Evolutionary conservation across 2,113 vertebrate species (phyloP).

Genomic region (Entosphenus tridentatus): DNA sequence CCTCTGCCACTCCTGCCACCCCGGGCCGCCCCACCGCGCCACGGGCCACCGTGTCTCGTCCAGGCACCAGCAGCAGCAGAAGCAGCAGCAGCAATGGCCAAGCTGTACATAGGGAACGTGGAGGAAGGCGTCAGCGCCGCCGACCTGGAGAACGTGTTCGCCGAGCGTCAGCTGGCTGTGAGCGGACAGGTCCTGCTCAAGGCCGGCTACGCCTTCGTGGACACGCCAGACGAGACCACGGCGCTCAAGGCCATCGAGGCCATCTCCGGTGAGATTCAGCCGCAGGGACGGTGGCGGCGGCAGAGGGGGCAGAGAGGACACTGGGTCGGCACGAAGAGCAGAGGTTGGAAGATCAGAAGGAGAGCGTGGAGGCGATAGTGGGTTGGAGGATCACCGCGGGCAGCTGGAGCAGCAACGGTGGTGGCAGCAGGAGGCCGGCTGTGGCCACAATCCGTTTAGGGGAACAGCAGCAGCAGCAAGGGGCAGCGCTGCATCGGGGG

Average conservation of each 20-base stretch:
- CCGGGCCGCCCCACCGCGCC: too few relatives aligned
- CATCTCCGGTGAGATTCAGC: constrained; percentile 49
- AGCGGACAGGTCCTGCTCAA: constrained; percentile 60
- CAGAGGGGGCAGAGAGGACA: neutral
- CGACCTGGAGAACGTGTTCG: constrained; percentile 65
- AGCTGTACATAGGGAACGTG: constrained; percentile 83
- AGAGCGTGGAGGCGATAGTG: neutral
- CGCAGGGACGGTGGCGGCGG: neutral
- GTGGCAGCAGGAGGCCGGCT: too few relatives aligned
- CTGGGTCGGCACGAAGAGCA: neutral
- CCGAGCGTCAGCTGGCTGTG: constrained; percentile 51
- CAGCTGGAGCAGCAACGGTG: too few relatives aligned
- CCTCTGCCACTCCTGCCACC: too few relatives aligned
- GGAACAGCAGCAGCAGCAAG: too few relatives aligned
- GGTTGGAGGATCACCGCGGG: too few relatives aligned
- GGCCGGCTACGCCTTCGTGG: constrained; percentile 78
- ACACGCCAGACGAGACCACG: constrained; percentile 75
- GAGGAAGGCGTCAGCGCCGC: constrained; percentile 69
- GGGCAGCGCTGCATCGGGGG: too few relatives aligned
- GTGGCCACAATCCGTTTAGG: too few relatives aligned
- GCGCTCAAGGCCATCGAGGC: constrained; percentile 71
- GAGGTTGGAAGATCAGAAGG: neutral
- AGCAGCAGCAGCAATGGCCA: constrained; percentile 33
- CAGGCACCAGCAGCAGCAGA: too few relatives aligned
- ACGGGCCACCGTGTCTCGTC: too few relatives aligned